These are phyloP conservation scores for Xiphias gladius DNA, from an alignment of 2,113 vertebrate species.

Conservation along the genomic window DNA sequence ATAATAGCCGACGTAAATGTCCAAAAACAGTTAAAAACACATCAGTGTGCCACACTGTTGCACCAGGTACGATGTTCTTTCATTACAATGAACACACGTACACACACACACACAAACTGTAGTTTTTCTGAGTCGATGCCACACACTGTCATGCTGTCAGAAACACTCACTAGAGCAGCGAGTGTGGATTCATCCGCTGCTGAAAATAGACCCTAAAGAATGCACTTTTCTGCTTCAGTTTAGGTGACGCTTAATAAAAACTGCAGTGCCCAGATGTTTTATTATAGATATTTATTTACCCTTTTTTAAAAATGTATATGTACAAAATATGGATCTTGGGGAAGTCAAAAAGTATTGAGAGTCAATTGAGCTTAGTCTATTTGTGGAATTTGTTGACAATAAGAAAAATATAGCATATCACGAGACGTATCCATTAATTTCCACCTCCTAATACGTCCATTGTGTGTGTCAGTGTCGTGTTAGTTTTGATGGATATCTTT, in stretches of 20 bases:
- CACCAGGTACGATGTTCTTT: not conserved
- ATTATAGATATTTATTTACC: no score
- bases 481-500: slow-evolving; percentile 40
- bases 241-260: no score
- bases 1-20: not conserved
- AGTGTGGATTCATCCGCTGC: no score
- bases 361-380: no score
- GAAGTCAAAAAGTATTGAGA: no score
- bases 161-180: no score
- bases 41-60: not conserved
- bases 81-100: not conserved
- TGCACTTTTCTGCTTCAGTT: not conserved
- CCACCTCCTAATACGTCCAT: not conserved
- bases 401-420: no score
- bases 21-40: not conserved
- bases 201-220: not conserved
- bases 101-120: not conserved
- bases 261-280: no score
- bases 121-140: not conserved
- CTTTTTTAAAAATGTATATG: no score
- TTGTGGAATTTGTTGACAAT: no score
- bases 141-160: not conserved
- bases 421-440: not conserved
- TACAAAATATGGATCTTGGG: no score
- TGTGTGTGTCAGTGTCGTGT: not conserved